Conservation (phyloP, 53 echinoderm and acorn worm species). For the Glandiceps talaboti region DNA sequence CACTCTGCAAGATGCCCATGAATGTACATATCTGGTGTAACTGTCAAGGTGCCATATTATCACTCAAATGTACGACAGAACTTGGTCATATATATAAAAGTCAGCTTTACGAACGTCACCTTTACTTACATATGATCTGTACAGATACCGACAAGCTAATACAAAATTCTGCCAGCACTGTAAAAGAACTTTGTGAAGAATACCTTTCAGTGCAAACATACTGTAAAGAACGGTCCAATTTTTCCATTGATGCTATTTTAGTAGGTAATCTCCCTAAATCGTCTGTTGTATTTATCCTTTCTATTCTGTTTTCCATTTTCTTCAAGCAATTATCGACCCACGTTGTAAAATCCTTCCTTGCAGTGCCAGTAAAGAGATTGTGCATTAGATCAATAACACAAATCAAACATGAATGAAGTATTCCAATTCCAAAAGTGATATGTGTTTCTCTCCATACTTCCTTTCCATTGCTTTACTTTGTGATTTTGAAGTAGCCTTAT, state of each 20-base stretch:
- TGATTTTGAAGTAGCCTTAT: not conserved
- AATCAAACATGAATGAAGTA: conserved; percentile 15
- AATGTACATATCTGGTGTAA: conserved; percentile 29
- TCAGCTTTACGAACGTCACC: conserved; percentile 8
- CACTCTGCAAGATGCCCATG: conserved; percentile 23
- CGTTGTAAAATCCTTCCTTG: conserved; percentile 8
- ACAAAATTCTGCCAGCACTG: conserved; percentile 35
- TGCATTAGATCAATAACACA: conserved; percentile 30
- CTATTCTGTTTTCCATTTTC: conserved; percentile 8
- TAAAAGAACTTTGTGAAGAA: conserved; percentile 4
- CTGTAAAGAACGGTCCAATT: conserved; percentile 21
- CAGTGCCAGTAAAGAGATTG: conserved; percentile 23
- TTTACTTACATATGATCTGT: conserved; percentile 12
- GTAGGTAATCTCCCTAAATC: conserved; percentile 16
- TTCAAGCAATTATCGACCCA: conserved; percentile 16
- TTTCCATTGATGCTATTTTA: conserved; percentile 19
- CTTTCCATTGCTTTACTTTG: conserved; percentile 9
- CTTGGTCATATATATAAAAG: conserved; percentile 4
- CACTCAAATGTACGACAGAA: conserved; percentile 9
- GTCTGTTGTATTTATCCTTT: conserved; percentile 2
- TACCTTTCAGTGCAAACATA: conserved; percentile 6
- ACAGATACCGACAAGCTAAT: conserved; percentile 17
- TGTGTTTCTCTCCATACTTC: conserved; percentile 11
- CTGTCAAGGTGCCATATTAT: conserved; percentile 9
- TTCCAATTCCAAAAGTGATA: conserved; percentile 8